Evolutionary conservation across 2,797 vertebrate genomes (phyloP), one percentile per base, ranked within the genome.

Genomic region (Pseudomugil gertrudae): DNA sequence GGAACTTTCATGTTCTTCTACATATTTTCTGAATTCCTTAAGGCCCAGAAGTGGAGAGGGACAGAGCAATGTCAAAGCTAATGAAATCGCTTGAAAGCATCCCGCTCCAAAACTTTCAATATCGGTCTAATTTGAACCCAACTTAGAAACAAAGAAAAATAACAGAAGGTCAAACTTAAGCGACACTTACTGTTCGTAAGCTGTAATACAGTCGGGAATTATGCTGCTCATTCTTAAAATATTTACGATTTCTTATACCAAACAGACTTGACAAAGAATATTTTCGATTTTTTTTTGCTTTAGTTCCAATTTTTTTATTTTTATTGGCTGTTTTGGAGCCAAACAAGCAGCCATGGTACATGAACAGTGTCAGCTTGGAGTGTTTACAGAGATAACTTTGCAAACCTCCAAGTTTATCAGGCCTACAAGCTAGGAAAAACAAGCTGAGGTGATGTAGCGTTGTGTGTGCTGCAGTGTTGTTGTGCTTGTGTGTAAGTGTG

Each of bases 371-470:
- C 45, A 26, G 23, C 47, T 24, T 26, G 23, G 23, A 50, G 21
- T 24, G 21, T 50, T 50, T 50, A 50, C 23, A 23, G 23, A 23
- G 13, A 24, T 50, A 50, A 23, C 23, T 24, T 24, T 23, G 23
- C 23, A 50, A 50, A 48, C 47, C 3, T 48, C n/a, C n/a, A 24
- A 24, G 47, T 48, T 21, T 10, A 9, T 47, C n/a, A 21, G 21
- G 61, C 69, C 69, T 57, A 23, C n/a, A 66, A 71, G 77, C 69
- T 29, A 52, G 64, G 61, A 78, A 66, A 78, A 80, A 77, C 38
- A 79, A 56, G 55, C 35, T 15, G 5, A 57, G 60, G 63, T 68
- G 60, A 63, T 60, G 50, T 53, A 6, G 57, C 69, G 72, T 76
- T 55, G 55, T 62, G 54, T 52, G 57, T 59, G 45, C 66, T 4